phyloP scores from a whole-genome alignment of 2,113 vertebrate species.

The Laterallus jamaicensis region DNA sequence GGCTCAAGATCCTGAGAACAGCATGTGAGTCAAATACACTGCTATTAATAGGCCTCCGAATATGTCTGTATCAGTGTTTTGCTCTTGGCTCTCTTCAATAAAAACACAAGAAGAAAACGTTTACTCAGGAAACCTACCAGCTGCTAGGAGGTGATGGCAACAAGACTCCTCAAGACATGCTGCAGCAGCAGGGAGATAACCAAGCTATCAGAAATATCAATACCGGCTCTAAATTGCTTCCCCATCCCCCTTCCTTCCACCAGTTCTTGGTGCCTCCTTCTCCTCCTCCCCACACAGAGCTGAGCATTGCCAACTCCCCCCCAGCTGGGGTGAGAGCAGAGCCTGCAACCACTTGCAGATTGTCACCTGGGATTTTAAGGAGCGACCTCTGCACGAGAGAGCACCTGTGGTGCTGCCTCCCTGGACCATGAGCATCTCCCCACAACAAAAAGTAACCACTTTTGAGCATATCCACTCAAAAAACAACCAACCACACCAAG shows the following conservation, averaged over 20 bases:
- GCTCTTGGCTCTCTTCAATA: neutral
- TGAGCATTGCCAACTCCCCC: neutral
- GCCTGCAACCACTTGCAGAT: neutral
- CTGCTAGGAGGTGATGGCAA: neutral
- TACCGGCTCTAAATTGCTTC: neutral
- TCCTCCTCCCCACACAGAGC: neutral
- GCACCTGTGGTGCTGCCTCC: neutral
- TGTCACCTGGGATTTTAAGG: neutral
- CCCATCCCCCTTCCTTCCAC: neutral
- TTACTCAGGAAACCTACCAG: neutral
- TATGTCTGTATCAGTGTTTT: neutral
- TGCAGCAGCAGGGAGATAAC: neutral
- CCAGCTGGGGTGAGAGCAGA: neutral
- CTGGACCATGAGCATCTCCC: neutral
- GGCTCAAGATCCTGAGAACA: slow-evolving; percentile 9
- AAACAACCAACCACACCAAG: too few species aligned
- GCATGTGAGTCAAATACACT: neutral
- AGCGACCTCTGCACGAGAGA: neutral
- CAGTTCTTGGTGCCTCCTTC: neutral
- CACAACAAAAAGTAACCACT: neutral
- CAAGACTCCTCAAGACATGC: neutral
- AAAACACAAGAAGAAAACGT: neutral
- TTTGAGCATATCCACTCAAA: neutral
- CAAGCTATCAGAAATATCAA: neutral
- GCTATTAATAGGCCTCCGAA: slow-evolving; percentile 21